These are phyloP conservation scores for Cnemophilus loriae DNA, from an alignment of 2,113 vertebrate species.

Conservation along the genomic window DNA sequence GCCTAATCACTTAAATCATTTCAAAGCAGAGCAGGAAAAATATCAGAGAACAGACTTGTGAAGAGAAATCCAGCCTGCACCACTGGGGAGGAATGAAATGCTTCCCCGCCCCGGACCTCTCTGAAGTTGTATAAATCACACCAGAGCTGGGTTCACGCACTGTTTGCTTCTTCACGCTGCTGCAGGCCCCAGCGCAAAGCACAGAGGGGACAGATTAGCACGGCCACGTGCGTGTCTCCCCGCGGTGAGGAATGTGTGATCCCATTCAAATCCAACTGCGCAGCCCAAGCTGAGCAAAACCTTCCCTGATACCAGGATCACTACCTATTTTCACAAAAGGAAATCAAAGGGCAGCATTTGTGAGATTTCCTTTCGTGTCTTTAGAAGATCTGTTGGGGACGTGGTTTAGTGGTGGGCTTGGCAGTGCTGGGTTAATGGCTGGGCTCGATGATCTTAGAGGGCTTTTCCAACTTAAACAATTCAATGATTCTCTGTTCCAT, in stretches of 20 bases:
- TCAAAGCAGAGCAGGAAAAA: conserved; percentile 30
- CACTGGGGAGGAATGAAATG: not conserved
- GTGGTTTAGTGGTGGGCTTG: not conserved
- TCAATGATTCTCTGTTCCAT: not conserved
- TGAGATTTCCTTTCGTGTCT: not conserved
- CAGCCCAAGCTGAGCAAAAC: not conserved
- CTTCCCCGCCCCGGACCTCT: conserved; percentile 1
- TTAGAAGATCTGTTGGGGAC: not conserved
- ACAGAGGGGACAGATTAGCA: not conserved
- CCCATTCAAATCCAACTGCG: not conserved
- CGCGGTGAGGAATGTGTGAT: not conserved
- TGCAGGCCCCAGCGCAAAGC: not conserved
- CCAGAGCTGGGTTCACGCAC: not conserved
- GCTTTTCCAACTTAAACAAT: not conserved
- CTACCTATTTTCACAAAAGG: not conserved
- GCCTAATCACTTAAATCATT: conserved; percentile 29
- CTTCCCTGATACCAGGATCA: not conserved
- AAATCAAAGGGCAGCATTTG: not conserved
- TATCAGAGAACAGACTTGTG: conserved; percentile 22
- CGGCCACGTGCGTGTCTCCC: not conserved
- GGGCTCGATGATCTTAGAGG: not conserved
- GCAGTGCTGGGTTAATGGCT: not conserved
- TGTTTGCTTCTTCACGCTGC: not conserved
- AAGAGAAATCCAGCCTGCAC: not conserved
- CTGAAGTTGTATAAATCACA: conserved; percentile 6